A percentile compares a stretch with the other conserved stretches of the same genome.
phyloP scores from a whole-genome alignment of 2,797 vertebrate species.

The Oryzias dopingdopingensis region DNA sequence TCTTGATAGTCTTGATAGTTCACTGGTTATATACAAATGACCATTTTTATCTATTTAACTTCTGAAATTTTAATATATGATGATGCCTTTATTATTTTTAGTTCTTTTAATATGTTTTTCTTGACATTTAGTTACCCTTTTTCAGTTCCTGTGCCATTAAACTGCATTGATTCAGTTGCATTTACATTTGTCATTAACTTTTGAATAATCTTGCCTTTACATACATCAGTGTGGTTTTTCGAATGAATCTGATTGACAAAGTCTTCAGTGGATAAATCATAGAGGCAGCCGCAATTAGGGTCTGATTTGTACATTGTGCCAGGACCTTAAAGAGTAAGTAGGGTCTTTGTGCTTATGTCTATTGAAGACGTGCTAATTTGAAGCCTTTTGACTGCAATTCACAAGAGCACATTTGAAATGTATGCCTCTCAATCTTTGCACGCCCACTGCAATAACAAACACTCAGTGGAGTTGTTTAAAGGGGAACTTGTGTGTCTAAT shows the following conservation, averaged over 20 bases:
- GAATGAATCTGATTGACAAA: slow-evolving; percentile 52
- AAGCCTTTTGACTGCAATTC: slow-evolving; percentile 68
- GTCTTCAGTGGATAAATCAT: slow-evolving; percentile 66
- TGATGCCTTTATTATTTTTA: too few species aligned
- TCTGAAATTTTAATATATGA: background rate
- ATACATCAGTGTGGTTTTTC: slow-evolving; percentile 30
- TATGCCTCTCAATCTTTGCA: slow-evolving; percentile 57
- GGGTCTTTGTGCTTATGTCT: slow-evolving; percentile 70
- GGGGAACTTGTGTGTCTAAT: slow-evolving; percentile 34
- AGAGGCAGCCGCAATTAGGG: slow-evolving; percentile 73
- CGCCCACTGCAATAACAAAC: slow-evolving; percentile 31
- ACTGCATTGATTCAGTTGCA: slow-evolving; percentile 4
- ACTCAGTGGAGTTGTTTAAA: slow-evolving; percentile 39
- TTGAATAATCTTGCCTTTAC: slow-evolving; percentile 16
- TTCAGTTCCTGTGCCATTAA: background rate
- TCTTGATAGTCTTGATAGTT: too few species aligned
- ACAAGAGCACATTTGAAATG: slow-evolving; percentile 56
- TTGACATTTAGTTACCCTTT: background rate
- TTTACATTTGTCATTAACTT: slow-evolving; percentile 8
- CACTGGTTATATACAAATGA: too few species aligned
- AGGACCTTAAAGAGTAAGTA: slow-evolving; percentile 78
- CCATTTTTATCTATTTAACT: background rate
- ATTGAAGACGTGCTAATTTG: slow-evolving; percentile 70
- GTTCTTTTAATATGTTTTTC: background rate
- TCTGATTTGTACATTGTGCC: slow-evolving; percentile 71